These are phyloP conservation scores for Arge pagana DNA, from an alignment of 2,888 invertebrate species.

Conservation along the genomic window DNA sequence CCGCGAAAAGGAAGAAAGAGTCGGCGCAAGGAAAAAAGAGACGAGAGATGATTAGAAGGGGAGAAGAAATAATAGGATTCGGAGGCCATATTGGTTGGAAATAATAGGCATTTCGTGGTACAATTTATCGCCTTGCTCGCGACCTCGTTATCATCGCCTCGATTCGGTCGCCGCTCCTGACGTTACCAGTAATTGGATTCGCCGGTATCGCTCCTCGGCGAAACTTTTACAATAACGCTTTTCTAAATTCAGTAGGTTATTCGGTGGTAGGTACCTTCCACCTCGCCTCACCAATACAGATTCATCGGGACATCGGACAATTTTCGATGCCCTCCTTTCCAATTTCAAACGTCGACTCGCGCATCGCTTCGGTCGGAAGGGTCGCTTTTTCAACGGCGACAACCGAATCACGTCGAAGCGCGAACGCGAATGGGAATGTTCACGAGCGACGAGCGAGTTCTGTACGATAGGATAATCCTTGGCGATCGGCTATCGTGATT, in stretches of 20 bases:
- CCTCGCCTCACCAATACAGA: too few relatives aligned
- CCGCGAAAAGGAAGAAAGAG: too few relatives aligned
- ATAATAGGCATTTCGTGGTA: slow-evolving; percentile 21
- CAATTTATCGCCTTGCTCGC: slow-evolving; percentile 24
- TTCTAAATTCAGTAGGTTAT: slow-evolving; percentile 4
- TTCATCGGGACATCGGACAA: slow-evolving; percentile 10
- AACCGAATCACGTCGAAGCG: background rate
- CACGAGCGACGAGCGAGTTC: too few relatives aligned
- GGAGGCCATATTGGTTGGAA: slow-evolving; percentile 21
- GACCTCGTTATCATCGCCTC: slow-evolving; percentile 25
- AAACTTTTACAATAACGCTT: slow-evolving; percentile 25
- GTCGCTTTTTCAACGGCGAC: background rate
- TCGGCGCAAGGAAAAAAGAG: too few relatives aligned
- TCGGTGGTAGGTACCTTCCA: too few relatives aligned
- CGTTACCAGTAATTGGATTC: slow-evolving; percentile 26
- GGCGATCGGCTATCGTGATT: too few relatives aligned
- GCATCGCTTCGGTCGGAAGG: background rate
- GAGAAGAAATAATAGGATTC: slow-evolving; percentile 21
- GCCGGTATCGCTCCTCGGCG: slow-evolving; percentile 20
- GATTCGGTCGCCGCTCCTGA: slow-evolving; percentile 19
- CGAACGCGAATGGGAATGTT: too few relatives aligned
- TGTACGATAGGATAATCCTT: too few relatives aligned
- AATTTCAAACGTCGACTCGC: background rate
- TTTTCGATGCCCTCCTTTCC: background rate
- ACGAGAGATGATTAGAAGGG: background rate